Evolutionary conservation across 2,888 invertebrate species (phyloP).

Genomic region (Didymodactylos carnosus): DNA sequence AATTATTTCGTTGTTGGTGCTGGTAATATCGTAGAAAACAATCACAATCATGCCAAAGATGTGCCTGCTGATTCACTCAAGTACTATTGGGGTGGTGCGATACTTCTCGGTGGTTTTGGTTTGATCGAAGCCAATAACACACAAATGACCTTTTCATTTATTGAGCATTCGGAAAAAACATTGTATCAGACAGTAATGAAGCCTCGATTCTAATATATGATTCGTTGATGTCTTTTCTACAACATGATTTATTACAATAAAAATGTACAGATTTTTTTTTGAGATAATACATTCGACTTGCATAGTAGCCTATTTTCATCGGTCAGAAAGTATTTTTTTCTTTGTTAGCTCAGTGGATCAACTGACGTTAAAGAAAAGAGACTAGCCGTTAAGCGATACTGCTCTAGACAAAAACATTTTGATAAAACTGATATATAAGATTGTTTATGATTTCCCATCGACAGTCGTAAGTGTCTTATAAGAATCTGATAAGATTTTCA

Average conservation of each 20-base stretch:
- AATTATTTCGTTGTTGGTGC: conserved; percentile 35
- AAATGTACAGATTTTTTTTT: too few species aligned
- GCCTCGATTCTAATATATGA: neutral
- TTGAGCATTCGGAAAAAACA: conserved; percentile 9
- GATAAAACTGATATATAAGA: too few species aligned
- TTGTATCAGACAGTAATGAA: conserved; percentile 13
- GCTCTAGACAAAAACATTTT: too few species aligned
- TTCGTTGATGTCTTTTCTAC: neutral
- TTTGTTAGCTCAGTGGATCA: too few species aligned
- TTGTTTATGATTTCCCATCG: too few species aligned
- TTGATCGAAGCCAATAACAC: neutral
- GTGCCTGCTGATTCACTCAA: conserved; percentile 24
- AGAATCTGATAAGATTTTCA: too few species aligned
- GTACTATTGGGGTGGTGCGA: conserved; percentile 30
- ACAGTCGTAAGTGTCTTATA: too few species aligned
- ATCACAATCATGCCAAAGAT: conserved; percentile 21
- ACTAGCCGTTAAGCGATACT: too few species aligned
- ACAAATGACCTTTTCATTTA: conserved; percentile 14
- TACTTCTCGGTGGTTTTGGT: conserved; percentile 21
- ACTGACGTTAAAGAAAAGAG: too few species aligned
- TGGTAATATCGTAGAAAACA: conserved; percentile 31
- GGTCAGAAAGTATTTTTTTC: too few species aligned
- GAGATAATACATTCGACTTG: too few species aligned
- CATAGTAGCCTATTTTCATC: too few species aligned
- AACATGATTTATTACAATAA: neutral